Conservation (phyloP, 2,888 invertebrate genomes). For the Acholoe squamosa region DNA sequence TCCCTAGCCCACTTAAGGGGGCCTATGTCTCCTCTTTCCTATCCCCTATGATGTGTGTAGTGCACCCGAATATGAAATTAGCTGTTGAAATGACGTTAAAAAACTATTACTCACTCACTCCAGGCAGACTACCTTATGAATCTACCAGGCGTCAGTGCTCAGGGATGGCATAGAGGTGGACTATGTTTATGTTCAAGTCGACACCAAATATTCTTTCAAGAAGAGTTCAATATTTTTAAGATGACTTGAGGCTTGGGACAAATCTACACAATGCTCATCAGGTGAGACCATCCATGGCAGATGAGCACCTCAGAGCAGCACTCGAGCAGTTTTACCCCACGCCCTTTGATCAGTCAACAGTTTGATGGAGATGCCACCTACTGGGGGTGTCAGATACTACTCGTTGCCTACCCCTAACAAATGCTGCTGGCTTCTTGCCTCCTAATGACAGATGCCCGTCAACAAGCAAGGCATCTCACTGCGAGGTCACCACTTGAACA, state of each 20-base stretch:
- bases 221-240: too few relatives aligned
- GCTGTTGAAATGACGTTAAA: too few relatives aligned
- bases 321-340: constrained; percentile 9
- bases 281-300: constrained; percentile 41
- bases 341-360: not conserved
- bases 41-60: too few relatives aligned
- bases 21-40: too few relatives aligned
- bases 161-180: too few relatives aligned
- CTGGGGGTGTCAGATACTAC: constrained; percentile 14
- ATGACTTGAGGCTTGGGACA: not conserved
- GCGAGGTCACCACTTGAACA: not conserved
- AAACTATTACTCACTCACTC: too few relatives aligned
- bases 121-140: too few relatives aligned
- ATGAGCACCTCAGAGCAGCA: not conserved
- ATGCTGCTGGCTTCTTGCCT: not conserved
- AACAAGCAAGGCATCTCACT: not conserved
- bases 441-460: not conserved
- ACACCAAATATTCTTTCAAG: too few relatives aligned
- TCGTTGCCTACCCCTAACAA: not conserved
- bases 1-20: too few relatives aligned
- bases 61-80: too few relatives aligned
- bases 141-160: too few relatives aligned
- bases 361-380: constrained; percentile 51
- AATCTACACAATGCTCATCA: not conserved
- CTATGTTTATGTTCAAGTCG: too few relatives aligned